Conservation (phyloP, 2,888 invertebrate species). For the Teinopalpus imperialis region DNA sequence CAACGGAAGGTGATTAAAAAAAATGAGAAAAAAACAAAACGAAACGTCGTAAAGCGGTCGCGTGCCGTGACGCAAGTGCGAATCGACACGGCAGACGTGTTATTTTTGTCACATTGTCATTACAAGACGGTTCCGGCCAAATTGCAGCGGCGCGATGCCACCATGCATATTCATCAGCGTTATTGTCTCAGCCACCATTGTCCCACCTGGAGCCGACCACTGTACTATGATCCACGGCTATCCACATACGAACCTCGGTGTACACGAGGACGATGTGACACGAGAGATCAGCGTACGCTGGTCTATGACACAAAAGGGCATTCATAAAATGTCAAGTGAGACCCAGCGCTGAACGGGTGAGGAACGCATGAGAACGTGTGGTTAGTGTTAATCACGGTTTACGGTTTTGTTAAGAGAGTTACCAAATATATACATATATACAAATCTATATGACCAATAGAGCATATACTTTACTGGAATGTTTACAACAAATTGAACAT, state of each 20-base stretch:
- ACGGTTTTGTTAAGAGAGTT: conserved; percentile 13
- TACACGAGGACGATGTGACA: conserved; percentile 1
- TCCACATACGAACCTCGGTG: conserved; percentile 16
- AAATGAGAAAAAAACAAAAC: not conserved
- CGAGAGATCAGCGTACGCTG: conserved; percentile 36
- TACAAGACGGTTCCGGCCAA: conserved; percentile 69
- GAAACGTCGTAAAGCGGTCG: not conserved
- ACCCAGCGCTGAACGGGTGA: conserved; percentile 49
- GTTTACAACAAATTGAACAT: no score
- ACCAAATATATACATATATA: no score
- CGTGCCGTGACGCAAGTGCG: conserved; percentile 26
- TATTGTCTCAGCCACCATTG: conserved; percentile 70
- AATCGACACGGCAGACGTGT: conserved; percentile 41
- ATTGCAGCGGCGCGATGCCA: conserved; percentile 70
- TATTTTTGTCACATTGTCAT: conserved; percentile 78
- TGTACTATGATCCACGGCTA: conserved; percentile 36
- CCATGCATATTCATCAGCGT: conserved; percentile 72
- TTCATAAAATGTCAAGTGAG: conserved; percentile 64
- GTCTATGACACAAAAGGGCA: conserved; percentile 54
- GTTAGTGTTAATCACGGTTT: conserved; percentile 40
- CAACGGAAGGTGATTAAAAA: not conserved
- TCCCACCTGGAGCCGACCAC: conserved; percentile 50
- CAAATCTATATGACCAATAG: no score
- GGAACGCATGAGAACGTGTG: conserved; percentile 39
- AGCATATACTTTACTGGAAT: no score